Base-by-base conservation (phyloP, 2,797 vertebrate species). In the Mormyrus hasselquistii region DNA sequence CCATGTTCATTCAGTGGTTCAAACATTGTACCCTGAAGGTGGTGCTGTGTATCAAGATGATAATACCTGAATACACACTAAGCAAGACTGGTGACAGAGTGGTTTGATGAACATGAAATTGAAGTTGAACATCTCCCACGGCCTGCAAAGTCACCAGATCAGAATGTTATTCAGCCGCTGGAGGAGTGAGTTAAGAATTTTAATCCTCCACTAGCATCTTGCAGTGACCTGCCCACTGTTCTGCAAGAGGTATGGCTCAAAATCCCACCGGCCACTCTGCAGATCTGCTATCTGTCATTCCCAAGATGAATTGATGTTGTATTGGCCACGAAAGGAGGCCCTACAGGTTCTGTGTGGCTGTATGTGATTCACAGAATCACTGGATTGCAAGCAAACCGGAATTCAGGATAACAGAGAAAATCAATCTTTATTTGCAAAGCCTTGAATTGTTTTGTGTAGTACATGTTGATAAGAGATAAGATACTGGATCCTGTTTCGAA, bases 371-470 rank as follows among this genome's bases (percentile, higher is more conserved):
- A 25, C 7, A 73, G 53, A 25, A 84, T 55, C 44, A 12, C 47
- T 69, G 55, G 52, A 83, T 41, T 47, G 34, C 16, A 25, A 9
- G 65, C 19, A 84, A 62, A 55, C 41, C 3, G 41, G 34, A 87
- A 86, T 85, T 87, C 57, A 41, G 16, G 19, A 52, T 4, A 79
- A 69, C 14, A 59, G 12, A 83, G 65, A 50, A 29, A 86, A 89
- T 86, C 53, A 55, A 53, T 86, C 9, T 65, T 25, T 79, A 76
- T 88, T 87, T 86, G 88, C 22, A 47, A 34, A 34, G n/a, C 41
- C 55, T 87, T 88, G 83, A 69, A 89, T 87, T 83, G 55, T 29
- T 84, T 57, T 44, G n/a, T 88, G 82, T 44, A 57, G 34, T 85
- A 44, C 69, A 76, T 89, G 85, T n/a, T 65, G 86, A 8, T 29